Conservation (phyloP, 2,888 invertebrate genomes). For the Drosophila atroscutellata region DNA sequence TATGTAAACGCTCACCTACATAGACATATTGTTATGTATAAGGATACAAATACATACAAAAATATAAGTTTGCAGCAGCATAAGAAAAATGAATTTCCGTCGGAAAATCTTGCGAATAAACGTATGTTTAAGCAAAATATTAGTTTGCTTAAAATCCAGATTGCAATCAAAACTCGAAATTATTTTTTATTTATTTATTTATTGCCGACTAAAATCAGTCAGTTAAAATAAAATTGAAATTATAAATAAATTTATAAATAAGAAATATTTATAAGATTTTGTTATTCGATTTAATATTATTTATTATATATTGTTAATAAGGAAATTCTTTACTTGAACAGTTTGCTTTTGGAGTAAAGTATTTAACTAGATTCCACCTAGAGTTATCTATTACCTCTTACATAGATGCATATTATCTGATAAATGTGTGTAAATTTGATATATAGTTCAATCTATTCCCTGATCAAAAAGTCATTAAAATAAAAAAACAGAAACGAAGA, state of each 20-base stretch:
- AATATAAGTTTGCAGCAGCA: neutral
- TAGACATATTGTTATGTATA: neutral
- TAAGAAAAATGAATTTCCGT: neutral
- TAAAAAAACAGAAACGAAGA: no score
- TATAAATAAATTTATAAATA: no score
- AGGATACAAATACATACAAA: neutral
- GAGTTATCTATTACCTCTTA: neutral
- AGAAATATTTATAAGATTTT: no score
- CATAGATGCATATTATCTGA: neutral
- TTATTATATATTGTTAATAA: neutral
- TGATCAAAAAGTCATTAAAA: no score
- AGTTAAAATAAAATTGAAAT: no score
- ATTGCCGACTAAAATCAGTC: no score
- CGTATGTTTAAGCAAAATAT: neutral
- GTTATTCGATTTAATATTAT: no score
- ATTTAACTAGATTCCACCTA: neutral
- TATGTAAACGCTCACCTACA: neutral
- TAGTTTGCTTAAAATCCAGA: neutral
- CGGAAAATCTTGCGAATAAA: neutral
- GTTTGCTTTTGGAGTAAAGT: neutral
- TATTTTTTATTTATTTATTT: neutral
- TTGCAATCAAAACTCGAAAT: neutral
- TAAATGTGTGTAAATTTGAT: neutral
- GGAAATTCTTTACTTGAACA: neutral
- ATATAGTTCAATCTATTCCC: neutral